A percentile compares a stretch with the other conserved stretches of the same genome.
phyloP scores from a whole-genome alignment of 2,797 vertebrate genomes.

The Chaunax sp. region DNA sequence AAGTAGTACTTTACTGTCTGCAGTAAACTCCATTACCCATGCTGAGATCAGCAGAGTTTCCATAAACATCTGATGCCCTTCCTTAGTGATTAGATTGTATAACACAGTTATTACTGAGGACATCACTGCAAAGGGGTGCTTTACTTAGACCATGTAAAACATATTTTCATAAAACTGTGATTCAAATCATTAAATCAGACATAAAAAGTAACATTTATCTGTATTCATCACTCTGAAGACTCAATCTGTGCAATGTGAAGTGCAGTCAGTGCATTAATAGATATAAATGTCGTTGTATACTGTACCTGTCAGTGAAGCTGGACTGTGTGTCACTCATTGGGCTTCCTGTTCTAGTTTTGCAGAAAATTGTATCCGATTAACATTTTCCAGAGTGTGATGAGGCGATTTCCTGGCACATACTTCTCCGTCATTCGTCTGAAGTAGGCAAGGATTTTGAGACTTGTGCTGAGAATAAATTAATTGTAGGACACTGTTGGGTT shows the following conservation, averaged over 20 bases:
- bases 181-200: background rate
- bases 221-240: background rate
- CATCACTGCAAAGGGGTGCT: slow-evolving; percentile 44
- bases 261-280: slow-evolving; percentile 5
- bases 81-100: slow-evolving; percentile 65
- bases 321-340: slow-evolving; percentile 99
- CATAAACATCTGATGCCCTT: slow-evolving; percentile 60
- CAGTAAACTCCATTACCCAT: slow-evolving; percentile 62
- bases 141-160: slow-evolving; percentile 24
- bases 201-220: slow-evolving; percentile 9
- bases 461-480: slow-evolving; percentile 46
- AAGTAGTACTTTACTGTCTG: slow-evolving; percentile 72
- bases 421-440: slow-evolving; percentile 71
- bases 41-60: slow-evolving; percentile 74
- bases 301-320: slow-evolving; percentile 95
- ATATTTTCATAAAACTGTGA: slow-evolving; percentile 17
- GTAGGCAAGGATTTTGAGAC: slow-evolving; percentile 47
- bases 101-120: slow-evolving; percentile 64
- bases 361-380: slow-evolving; percentile 90
- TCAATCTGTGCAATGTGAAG: background rate
- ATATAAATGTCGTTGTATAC: slow-evolving; percentile 15
- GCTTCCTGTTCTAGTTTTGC: slow-evolving; percentile 91
- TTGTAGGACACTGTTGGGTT: slow-evolving; percentile 20
- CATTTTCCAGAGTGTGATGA: slow-evolving; percentile 87
- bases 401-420: slow-evolving; percentile 65